Conservation (phyloP, 2,797 vertebrate species). For the Lophius americanus region DNA sequence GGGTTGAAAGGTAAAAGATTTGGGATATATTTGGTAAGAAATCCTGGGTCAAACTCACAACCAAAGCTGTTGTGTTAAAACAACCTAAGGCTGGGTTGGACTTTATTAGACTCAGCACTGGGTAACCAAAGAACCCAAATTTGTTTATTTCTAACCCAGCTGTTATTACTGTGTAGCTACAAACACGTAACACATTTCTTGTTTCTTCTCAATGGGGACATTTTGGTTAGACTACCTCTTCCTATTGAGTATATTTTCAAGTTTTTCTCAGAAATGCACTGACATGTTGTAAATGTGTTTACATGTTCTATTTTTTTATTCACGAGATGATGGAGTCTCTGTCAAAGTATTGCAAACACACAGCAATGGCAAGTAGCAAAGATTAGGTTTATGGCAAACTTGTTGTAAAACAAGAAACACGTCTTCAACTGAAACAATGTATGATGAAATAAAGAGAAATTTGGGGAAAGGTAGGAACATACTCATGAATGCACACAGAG, state of each 20-base stretch:
- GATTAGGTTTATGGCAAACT: neutral
- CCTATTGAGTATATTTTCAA: neutral
- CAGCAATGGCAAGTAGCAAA: neutral
- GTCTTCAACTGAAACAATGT: slow-evolving; percentile 3
- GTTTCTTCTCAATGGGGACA: neutral
- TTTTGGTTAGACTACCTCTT: neutral
- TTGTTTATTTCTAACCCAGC: no score
- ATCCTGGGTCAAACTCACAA: no score
- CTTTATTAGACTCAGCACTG: no score
- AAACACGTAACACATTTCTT: no score
- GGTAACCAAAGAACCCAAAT: no score
- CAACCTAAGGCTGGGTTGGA: no score
- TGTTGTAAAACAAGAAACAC: neutral
- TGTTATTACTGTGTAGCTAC: no score
- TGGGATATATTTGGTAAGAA: no score
- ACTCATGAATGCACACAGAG: neutral
- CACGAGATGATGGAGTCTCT: neutral
- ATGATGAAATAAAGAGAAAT: slow-evolving; percentile 33
- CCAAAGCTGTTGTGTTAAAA: no score
- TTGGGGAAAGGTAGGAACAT: neutral
- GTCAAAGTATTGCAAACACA: neutral
- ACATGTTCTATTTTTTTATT: neutral
- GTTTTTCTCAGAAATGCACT: neutral
- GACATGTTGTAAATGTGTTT: neutral
- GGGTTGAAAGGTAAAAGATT: no score